Percentiles rank a stretch among this genome's conserved stretches.
phyloP scores from a whole-genome alignment of 2,797 vertebrate species.

The Lates japonicus region DNA sequence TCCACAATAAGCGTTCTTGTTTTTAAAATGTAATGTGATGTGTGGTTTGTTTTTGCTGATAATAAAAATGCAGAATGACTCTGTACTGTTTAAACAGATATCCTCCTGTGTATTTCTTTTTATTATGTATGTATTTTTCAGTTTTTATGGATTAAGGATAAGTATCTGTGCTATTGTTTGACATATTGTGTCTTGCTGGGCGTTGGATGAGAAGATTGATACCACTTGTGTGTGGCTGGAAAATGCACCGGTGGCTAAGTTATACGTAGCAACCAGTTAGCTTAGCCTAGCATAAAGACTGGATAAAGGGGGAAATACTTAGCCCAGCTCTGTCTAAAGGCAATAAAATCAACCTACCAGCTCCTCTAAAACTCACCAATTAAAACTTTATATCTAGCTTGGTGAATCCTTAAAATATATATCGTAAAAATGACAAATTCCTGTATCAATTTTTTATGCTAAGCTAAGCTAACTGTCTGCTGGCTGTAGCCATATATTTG shows the following conservation, averaged over 20 bases:
- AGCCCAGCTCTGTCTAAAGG: too few species aligned
- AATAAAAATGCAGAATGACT: slow-evolving; percentile 82
- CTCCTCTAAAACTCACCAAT: too few species aligned
- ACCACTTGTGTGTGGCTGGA: too few species aligned
- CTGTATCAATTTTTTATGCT: background rate
- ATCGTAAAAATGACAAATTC: too few species aligned
- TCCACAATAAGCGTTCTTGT: slow-evolving; percentile 77
- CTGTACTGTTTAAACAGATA: slow-evolving; percentile 73
- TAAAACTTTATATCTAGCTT: too few species aligned
- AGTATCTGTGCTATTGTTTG: background rate
- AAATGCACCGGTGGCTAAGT: background rate
- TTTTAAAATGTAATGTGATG: slow-evolving; percentile 83
- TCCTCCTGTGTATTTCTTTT: slow-evolving; percentile 23
- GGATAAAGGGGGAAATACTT: too few species aligned
- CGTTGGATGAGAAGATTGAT: too few species aligned
- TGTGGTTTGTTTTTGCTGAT: slow-evolving; percentile 83
- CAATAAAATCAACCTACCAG: too few species aligned
- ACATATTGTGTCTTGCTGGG: background rate
- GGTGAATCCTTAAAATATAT: too few species aligned
- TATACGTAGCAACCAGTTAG: background rate
- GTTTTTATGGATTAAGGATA: background rate
- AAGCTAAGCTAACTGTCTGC: background rate
- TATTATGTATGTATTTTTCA: too few species aligned
- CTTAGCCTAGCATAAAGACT: background rate
- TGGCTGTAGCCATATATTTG: background rate